Conservation (phyloP, 1,140 invertebrate genomes). For the Cepaea nemoralis region DNA sequence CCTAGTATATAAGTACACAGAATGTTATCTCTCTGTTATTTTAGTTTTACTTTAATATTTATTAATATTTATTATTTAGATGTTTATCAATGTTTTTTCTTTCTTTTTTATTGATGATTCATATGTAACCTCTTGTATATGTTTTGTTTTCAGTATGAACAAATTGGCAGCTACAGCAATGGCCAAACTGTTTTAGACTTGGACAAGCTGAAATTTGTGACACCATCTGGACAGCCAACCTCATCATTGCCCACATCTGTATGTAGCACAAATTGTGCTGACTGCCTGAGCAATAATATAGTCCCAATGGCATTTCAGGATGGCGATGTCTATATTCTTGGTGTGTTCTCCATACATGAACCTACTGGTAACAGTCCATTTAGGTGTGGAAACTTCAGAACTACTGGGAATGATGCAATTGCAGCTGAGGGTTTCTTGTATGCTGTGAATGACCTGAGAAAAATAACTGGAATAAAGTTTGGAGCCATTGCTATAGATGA, state of each 20-base stretch:
- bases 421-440: slow-evolving; percentile 59
- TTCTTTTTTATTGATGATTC: too few relatives aligned
- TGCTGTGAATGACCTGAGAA: slow-evolving; percentile 48
- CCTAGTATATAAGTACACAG: too few relatives aligned
- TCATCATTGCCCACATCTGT: slow-evolving; percentile 39
- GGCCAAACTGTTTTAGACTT: slow-evolving; percentile 38
- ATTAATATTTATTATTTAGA: too few relatives aligned
- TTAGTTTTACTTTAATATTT: too few relatives aligned
- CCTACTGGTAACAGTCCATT: slow-evolving; percentile 49
- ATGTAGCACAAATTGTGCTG: slow-evolving; percentile 50
- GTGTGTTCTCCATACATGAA: slow-evolving; percentile 62
- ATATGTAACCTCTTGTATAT: too few relatives aligned
- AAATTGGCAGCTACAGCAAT: slow-evolving; percentile 45
- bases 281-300: slow-evolving; percentile 47
- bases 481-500: slow-evolving; percentile 64
- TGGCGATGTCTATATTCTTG: slow-evolving; percentile 57
- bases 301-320: slow-evolving; percentile 52
- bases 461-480: slow-evolving; percentile 51
- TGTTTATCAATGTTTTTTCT: too few relatives aligned
- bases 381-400: slow-evolving; percentile 53
- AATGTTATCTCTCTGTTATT: too few relatives aligned
- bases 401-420: slow-evolving; percentile 51
- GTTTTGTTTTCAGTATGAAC: slow-evolving; percentile 32
- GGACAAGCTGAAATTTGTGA: slow-evolving; percentile 34
- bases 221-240: neutral